Evolutionary conservation across 2,113 vertebrate species (phyloP).

Genomic region (Acrocephalus kingi): DNA sequence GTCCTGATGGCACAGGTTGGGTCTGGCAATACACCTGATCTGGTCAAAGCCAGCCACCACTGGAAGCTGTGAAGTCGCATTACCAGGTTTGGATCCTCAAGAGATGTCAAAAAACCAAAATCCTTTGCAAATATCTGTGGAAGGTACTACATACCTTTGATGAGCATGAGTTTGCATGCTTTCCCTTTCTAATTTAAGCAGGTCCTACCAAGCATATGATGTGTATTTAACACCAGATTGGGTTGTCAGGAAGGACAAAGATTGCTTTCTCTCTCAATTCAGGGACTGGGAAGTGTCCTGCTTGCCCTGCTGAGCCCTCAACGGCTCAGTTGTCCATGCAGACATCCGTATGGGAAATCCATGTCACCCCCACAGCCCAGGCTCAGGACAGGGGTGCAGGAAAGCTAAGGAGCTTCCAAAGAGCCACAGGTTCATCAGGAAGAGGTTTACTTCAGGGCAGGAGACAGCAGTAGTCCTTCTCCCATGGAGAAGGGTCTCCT

Average conservation of each 20-base stretch:
- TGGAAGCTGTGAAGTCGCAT: background rate
- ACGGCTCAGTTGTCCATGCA: fast-evolving
- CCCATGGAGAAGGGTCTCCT: background rate
- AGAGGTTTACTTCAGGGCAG: background rate
- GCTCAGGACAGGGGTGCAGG: background rate
- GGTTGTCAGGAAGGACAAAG: background rate
- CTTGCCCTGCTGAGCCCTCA: background rate
- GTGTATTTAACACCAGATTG: background rate
- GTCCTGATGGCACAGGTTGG: background rate
- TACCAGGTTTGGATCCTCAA: background rate
- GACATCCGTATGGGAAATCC: fast-evolving
- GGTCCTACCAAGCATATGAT: background rate
- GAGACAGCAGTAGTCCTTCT: background rate
- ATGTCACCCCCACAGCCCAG: fast-evolving
- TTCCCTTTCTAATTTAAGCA: background rate
- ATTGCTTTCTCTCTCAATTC: background rate
- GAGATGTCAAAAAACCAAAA: background rate
- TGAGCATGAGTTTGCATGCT: background rate
- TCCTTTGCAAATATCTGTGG: background rate
- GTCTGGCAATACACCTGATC: background rate
- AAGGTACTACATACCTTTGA: background rate
- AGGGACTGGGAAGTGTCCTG: background rate
- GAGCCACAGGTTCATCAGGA: background rate
- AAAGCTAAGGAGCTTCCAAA: background rate
- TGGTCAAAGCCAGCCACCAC: background rate